Base-by-base conservation (phyloP, 1,140 invertebrate species). In the Limonius californicus region DNA sequence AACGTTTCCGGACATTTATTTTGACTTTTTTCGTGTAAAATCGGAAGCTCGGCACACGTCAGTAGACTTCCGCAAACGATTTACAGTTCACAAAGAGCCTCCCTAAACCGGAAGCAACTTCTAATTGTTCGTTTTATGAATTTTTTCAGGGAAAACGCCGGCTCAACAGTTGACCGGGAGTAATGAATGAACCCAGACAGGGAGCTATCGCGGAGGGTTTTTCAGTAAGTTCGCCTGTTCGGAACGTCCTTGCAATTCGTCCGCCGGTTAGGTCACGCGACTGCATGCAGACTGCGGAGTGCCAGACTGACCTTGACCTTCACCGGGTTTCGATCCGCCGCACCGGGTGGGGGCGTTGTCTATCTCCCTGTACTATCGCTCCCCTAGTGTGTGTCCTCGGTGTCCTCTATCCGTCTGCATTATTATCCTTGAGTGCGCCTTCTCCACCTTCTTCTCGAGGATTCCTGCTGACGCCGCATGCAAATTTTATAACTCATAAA, bases 241-340 rank as follows among this genome's bases (percentile, higher is more conserved):
- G 18, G 9, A 20, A 53, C 43, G 43, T 21, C 45, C 21, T 27
- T 20, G 18, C 19, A 30, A 27, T n/a, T 19, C 30, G 18, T 15
- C 43, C 23, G 23, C 2, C 12, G 62, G 35, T 23, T 62, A 56
- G 58, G 60, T 65, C 53, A 65, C 63, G 63, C 56, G 59, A 62
- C 59, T 59, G 55, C 30, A 30, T 55, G 61, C 53, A 63, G 62
- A 59, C 62, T 63, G 62, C 62, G 61, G 65, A 57, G 58, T 39
- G 57, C 65, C 62, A 67, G 65, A 67, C 65, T 67, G 59, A 67
- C 65, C 65, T 67, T 67, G 61, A 67, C 65, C 65, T 67, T 64
- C 62, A 63, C 47, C 55, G 45, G 53, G 56, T 67, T 67, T 67
- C 65, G 62, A 67, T 67, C 61, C 54, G 54, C n/a, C 35, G 35